Percentiles rank a stretch among this genome's conserved stretches.
Evolutionary conservation across 2,797 vertebrate genomes (phyloP).

Genomic region (Acanthiza pusilla): DNA sequence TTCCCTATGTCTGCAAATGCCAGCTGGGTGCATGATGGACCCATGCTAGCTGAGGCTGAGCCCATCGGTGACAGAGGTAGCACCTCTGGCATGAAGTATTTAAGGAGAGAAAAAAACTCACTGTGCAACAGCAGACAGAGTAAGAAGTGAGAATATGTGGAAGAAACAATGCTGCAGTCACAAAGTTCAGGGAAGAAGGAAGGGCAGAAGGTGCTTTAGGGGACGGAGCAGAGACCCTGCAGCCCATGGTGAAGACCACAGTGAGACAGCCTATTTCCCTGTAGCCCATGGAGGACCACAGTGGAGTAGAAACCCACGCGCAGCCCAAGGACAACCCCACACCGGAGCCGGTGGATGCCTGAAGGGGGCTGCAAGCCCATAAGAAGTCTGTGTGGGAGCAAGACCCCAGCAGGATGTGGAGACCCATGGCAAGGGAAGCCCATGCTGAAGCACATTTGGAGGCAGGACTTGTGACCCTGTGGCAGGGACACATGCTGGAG

Average conservation of each 20-base stretch:
- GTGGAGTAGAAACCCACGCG: background rate
- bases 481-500: background rate
- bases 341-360: background rate
- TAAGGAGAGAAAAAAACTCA: background rate
- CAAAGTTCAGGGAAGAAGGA: no score
- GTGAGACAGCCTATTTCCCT: background rate
- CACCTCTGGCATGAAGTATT: accelerated
- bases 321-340: background rate
- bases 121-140: background rate
- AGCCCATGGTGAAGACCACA: no score
- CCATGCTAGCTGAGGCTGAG: accelerated
- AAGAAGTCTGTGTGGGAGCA: background rate
- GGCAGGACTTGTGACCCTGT: background rate
- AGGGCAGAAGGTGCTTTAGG: background rate
- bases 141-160: no score
- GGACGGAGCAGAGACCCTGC: accelerated
- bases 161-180: background rate
- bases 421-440: background rate
- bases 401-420: background rate
- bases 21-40: accelerated
- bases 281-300: background rate
- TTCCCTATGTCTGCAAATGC: background rate
- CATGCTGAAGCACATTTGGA: background rate
- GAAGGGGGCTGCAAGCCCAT: background rate
- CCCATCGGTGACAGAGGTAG: accelerated